Evolutionary conservation across 2,113 vertebrate genomes (phyloP), one percentile per base, ranked within the genome.

Genomic region (Meriones unguiculatus): DNA sequence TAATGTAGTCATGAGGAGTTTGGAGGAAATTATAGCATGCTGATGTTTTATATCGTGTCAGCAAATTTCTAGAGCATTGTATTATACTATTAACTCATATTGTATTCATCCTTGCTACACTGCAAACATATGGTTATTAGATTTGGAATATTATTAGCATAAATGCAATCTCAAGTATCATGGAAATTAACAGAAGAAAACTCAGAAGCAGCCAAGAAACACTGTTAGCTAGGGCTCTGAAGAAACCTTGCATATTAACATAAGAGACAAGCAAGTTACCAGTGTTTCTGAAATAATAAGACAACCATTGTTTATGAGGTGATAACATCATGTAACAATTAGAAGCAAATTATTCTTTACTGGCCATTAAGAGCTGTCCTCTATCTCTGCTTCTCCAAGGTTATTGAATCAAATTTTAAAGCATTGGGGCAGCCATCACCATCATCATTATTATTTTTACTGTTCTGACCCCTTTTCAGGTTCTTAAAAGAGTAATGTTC

Each of bases 101-200:
- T 86, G 69, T 64, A 96, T 91, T 81, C 93, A 24, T 67, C 59
- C 64, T 85, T 41, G 57, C 65, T 69, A 11, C 46, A 87, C 70
- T 28, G 59, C 77, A 95, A 85, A 88, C 72, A 82, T 69, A 77
- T 10, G 84, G 87, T 73, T 96, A 95, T 95, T 97, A 97, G 87
- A 82, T 97, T 94, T 93, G 85, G 97, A 94, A 93, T 94, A 90
- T 84, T 90, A 96, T 97, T 92, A 97, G 85, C 94, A 96, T 96
- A 92, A 93, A 94, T 69, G 80, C 65, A 95, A 78, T 86, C 69
- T 81, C 89, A 81, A 96, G 87, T 54, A 93, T 91, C 30, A 20
- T 35, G 69, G 38, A 90, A 89, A 95, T 93, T 78, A 94, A 69
- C 54, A 67, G 1, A 5, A 77, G 65, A 62, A 77, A 77, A 70